These are phyloP conservation scores for Cacatua alba DNA, from an alignment of 2,113 vertebrate species.

Conservation along the genomic window DNA sequence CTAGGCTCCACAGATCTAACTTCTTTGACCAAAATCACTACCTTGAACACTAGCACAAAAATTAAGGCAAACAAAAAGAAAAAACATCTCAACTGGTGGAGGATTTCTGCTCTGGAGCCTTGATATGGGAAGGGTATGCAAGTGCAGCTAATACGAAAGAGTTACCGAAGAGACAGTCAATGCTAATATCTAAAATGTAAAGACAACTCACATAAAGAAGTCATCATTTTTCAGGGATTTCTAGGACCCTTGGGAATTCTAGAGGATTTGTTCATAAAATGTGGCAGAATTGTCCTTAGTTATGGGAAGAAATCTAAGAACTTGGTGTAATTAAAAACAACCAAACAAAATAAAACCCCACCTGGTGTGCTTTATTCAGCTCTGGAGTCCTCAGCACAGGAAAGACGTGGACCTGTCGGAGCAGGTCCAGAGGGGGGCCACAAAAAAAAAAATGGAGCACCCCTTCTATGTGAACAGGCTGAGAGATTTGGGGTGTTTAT, in stretches of 20 bases:
- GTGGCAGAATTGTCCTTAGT: neutral
- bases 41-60: neutral
- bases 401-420: neutral
- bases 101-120: neutral
- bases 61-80: neutral
- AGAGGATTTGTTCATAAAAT: neutral
- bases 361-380: neutral
- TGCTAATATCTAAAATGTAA: neutral
- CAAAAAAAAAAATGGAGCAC: neutral
- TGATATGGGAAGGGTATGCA: neutral
- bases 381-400: too few species aligned
- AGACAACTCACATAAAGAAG: neutral
- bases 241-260: neutral
- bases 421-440: neutral
- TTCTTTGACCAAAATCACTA: neutral
- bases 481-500: neutral
- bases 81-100: rapidly evolving
- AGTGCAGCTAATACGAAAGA: neutral
- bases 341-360: neutral
- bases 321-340: neutral
- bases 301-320: neutral
- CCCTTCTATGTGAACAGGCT: neutral
- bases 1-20: neutral
- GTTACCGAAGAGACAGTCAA: neutral
- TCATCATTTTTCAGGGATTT: neutral